A percentile compares a stretch with the other conserved stretches of the same genome.
These are phyloP conservation scores for Heterotis niloticus DNA, from an alignment of 2,113 vertebrate genomes.

Conservation along the genomic window DNA sequence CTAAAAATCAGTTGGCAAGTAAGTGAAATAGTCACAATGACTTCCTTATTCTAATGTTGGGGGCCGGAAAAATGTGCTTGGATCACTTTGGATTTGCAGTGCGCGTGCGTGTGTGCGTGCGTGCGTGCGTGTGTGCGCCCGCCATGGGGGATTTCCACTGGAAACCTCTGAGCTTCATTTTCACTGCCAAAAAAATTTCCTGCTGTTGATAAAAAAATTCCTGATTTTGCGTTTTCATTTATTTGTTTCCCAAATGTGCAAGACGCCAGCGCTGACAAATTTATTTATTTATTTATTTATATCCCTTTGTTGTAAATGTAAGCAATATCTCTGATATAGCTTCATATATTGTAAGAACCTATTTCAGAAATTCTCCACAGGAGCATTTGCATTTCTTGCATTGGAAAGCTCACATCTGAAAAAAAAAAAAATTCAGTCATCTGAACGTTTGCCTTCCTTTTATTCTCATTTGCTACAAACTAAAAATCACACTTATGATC, in stretches of 20 bases:
- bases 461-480: too few species aligned
- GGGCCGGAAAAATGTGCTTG: neutral
- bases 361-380: too few species aligned
- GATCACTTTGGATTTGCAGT: neutral
- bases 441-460: too few species aligned
- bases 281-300: constrained; percentile 53
- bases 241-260: constrained; percentile 26
- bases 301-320: constrained; percentile 73
- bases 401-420: too few species aligned
- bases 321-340: constrained; percentile 19
- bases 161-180: constrained; percentile 26
- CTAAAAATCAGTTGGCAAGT: too few species aligned
- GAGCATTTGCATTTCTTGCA: neutral
- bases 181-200: constrained; percentile 33
- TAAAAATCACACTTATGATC: too few species aligned
- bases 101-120: neutral
- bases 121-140: too few species aligned
- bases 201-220: constrained; percentile 41
- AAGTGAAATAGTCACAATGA: too few species aligned
- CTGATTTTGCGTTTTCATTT: constrained; percentile 38
- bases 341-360: neutral
- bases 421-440: too few species aligned
- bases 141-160: neutral
- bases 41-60: too few species aligned
- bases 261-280: constrained; percentile 30